Evolutionary conservation across 2,888 invertebrate genomes (phyloP).

Genomic region (Seira ritae): DNA sequence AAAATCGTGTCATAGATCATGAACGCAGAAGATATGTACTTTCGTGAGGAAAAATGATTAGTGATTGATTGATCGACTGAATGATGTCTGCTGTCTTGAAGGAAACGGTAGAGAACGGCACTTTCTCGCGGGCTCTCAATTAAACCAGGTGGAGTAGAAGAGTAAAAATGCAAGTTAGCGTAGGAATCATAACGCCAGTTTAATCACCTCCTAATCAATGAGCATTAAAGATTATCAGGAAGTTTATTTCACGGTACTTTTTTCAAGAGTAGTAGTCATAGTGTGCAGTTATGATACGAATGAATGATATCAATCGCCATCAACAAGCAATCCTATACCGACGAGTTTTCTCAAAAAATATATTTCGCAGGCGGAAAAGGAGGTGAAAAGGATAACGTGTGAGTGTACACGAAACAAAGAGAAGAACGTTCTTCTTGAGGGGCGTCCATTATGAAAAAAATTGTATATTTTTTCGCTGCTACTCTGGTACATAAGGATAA

Average conservation of each 20-base stretch:
- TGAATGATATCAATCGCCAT: conserved; percentile 41
- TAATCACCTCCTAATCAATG: not conserved
- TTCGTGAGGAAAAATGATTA: too few relatives aligned
- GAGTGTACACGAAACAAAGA: not conserved
- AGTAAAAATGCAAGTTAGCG: not conserved
- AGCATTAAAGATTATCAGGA: conserved; percentile 33
- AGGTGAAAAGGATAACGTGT: conserved; percentile 49
- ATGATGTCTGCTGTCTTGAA: too few relatives aligned
- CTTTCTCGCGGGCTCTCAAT: too few relatives aligned
- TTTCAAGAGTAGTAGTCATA: too few relatives aligned
- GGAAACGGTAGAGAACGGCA: too few relatives aligned
- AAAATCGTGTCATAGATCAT: conserved; percentile 65
- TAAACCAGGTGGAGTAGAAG: too few relatives aligned
- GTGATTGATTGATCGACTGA: too few relatives aligned
- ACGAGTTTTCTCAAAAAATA: conserved; percentile 24
- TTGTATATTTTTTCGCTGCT: not conserved
- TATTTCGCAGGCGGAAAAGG: conserved; percentile 50
- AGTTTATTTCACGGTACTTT: conserved; percentile 59
- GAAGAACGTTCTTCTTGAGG: not conserved
- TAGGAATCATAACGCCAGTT: not conserved
- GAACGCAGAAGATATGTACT: too few relatives aligned
- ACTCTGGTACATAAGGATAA: not conserved
- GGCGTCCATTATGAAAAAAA: not conserved
- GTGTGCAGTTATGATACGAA: conserved; percentile 46
- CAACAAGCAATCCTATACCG: conserved; percentile 38